Evolutionary conservation across 2,888 invertebrate genomes (phyloP), one percentile per base, ranked within the genome.

Genomic region (Mylabris sibirica): DNA sequence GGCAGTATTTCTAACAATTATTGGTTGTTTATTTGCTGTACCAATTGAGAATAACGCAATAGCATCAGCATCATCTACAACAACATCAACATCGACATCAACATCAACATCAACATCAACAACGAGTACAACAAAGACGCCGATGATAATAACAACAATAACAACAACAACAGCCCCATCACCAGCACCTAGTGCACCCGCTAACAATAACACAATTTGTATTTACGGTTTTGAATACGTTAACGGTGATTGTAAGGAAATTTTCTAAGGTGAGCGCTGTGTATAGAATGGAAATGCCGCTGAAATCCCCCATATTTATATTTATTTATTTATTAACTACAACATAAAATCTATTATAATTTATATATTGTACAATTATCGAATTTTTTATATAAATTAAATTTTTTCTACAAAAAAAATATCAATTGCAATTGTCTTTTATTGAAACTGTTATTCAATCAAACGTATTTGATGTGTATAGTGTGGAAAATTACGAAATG

Each of bases 141-240:
- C 11, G 20, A 3, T 20, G 6, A 9, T 22, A 22, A 22, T 24
- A 22, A 17, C 17, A 44, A 44, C 38, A 66, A 59, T 34, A 53
- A 70, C 60, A 72, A 66, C 66, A 44, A 66, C 69, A 35, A 63
- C 60, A 49, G 60, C 64, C 60, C 60, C 59, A 60, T 57, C 68
- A 22, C 44, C 65, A 59, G 59, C 69, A 66, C 24, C 63, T 26
- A 66, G 61, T 63, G 64, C 57, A 24, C 22, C 57, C 1, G 12
- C 57, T 2, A 57, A 24, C 22, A 69, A 60, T 35, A 61, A 71
- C 53, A 72, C 68, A 12, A 30, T 69, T 49, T 76, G 76, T 64
- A 61, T 76, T 60, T 76, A 75, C 64, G 76, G 76, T 34, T 76
- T 76, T 65, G 76, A 76, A 64, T 63, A 64, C 22, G 73, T 74